Evolutionary conservation across 1,140 invertebrate species (phyloP), one percentile per base, ranked within the genome.

Genomic region (Manduca sexta): DNA sequence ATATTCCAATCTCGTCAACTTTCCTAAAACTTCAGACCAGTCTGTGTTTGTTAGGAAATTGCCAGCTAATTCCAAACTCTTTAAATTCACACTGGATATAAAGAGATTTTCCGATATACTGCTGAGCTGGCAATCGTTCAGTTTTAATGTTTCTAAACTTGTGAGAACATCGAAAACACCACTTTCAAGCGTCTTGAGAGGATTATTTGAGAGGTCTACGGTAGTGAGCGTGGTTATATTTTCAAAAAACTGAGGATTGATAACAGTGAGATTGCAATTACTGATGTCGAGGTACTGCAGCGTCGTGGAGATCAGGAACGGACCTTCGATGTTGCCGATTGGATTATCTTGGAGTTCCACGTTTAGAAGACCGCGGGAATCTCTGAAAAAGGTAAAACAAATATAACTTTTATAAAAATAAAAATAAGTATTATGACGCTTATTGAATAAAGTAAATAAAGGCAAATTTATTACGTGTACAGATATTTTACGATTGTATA

Each of bases 301-400:
- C 0, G 91, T 91, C 33, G 87, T 87, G 37, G 90, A 91, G 30
- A 89, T 86, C 11, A 93, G 70, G 49, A 93, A 92, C 7, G 89
- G 87, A n/a, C 89, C 91, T 8, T 89, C 86, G 3, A 92, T 87
- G 26, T 86, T 73, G 43, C 86, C 75, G 47, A 93, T 61, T 0
- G 90, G 91, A 71, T 93, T 93, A 55, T 90, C 88, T 69, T 92
- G 91, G 10, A 93, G 83, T 60, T 93, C 91, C 33, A 93, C 77
- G 11, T 90, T 91, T 43, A 92, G 89, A 18, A 93, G 81, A 6
- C 92, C 91, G 7, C 89, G 89, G 49, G 87, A 90, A 67, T 92
- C 90, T 52, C 92, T 93, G 88, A 45, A 88, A 87, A 57, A 48
- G 62, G 42, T 31, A 52, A 47, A 54, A 44, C 4, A 14, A 51